phyloP scores from a whole-genome alignment of 2,888 invertebrate genomes.

The Papilio demoleus region DNA sequence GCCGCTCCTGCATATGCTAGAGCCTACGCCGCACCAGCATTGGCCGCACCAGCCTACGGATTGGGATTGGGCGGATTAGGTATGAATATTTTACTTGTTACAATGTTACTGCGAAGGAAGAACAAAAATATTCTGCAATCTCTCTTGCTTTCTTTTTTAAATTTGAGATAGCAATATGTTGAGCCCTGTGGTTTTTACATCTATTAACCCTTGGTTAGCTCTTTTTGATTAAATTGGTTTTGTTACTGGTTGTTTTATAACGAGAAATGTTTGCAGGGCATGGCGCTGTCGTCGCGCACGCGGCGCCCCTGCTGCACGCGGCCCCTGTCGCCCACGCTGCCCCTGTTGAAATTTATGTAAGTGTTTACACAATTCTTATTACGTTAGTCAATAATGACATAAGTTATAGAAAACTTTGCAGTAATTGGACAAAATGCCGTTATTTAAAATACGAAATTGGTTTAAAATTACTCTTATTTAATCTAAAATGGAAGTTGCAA shows the following conservation, averaged over 20 bases:
- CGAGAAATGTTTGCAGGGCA: slow-evolving; percentile 61
- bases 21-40: slow-evolving; percentile 51
- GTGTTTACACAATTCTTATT: slow-evolving; percentile 47
- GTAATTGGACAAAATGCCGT: slow-evolving; percentile 13
- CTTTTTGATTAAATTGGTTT: not conserved
- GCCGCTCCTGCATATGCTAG: slow-evolving; percentile 58
- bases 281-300: slow-evolving; percentile 70
- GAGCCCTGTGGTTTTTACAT: too few relatives aligned
- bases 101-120: too few relatives aligned
- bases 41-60: slow-evolving; percentile 51
- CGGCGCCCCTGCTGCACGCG: slow-evolving; percentile 62
- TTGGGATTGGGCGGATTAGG: slow-evolving; percentile 50
- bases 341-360: slow-evolving; percentile 81
- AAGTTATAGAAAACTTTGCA: not conserved
- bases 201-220: too few relatives aligned
- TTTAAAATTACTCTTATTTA: not conserved
- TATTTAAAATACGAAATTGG: not conserved
- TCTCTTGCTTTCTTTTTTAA: not conserved
- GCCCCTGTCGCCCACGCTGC: slow-evolving; percentile 66
- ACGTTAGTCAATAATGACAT: slow-evolving; percentile 9
- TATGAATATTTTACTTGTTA: not conserved
- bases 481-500: not conserved
- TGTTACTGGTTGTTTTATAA: slow-evolving; percentile 4
- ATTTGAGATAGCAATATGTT: not conserved
- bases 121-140: too few relatives aligned